These are phyloP conservation scores for Pinna nobilis DNA, from an alignment of 1,140 invertebrate species.

Conservation along the genomic window DNA sequence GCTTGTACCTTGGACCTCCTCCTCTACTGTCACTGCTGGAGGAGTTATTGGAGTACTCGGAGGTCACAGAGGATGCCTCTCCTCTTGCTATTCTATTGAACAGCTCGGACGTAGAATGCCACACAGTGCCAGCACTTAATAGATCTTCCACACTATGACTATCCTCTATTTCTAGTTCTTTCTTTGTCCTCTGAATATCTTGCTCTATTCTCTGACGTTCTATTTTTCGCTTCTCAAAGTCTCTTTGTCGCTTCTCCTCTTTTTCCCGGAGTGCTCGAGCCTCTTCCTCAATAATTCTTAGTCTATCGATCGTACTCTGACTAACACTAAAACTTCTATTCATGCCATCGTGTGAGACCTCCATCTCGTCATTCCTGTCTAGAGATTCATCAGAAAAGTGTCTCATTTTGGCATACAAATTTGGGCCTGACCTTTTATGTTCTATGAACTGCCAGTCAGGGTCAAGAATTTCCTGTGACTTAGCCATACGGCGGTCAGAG, in stretches of 20 bases:
- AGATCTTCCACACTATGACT: slow-evolving; percentile 67
- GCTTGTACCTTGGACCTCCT: too few species aligned
- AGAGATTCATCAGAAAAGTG: slow-evolving; percentile 65
- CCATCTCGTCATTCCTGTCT: slow-evolving; percentile 66
- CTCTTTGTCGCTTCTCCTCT: slow-evolving; percentile 60
- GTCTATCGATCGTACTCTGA: slow-evolving; percentile 57
- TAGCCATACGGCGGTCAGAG: slow-evolving; percentile 45
- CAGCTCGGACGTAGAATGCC: slow-evolving; percentile 27
- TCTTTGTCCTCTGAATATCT: slow-evolving; percentile 80
- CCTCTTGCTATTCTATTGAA: slow-evolving; percentile 6
- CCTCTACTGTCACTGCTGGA: too few species aligned
- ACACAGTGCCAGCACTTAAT: slow-evolving; percentile 44
- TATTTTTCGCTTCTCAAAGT: slow-evolving; percentile 75
- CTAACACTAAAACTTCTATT: slow-evolving; percentile 51
- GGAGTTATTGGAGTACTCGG: slow-evolving; percentile 32
- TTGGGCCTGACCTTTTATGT: slow-evolving; percentile 41
- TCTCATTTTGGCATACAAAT: slow-evolving; percentile 39
- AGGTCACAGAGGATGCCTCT: slow-evolving; percentile 38
- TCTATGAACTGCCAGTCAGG: slow-evolving; percentile 56
- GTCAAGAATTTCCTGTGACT: slow-evolving; percentile 53
- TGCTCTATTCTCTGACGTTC: slow-evolving; percentile 79
- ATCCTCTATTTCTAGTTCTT: slow-evolving; percentile 81
- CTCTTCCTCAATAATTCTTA: slow-evolving; percentile 62
- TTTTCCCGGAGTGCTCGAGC: slow-evolving; percentile 56
- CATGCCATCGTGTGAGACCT: slow-evolving; percentile 57